These are phyloP conservation scores for Helarctos malayanus DNA, from an alignment of 2,797 vertebrate genomes.

Conservation along the genomic window DNA sequence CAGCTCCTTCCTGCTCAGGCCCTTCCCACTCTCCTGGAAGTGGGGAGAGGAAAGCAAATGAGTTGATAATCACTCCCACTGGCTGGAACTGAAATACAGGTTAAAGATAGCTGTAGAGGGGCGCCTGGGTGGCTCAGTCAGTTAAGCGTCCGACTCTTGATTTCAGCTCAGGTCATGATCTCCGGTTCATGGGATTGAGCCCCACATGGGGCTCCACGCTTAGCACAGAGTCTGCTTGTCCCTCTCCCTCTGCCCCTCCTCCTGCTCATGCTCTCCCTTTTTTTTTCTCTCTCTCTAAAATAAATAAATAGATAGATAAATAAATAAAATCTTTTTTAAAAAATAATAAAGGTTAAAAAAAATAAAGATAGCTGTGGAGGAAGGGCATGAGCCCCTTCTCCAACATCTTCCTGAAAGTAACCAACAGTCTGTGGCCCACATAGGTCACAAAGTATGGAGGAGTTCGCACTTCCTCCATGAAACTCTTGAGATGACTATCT, in stretches of 20 bases:
- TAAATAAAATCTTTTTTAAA: background rate
- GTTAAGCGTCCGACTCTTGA: too few relatives aligned
- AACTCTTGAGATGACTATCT: background rate
- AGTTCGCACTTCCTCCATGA: background rate
- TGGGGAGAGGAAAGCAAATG: background rate
- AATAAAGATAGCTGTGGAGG: background rate
- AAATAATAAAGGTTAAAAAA: background rate
- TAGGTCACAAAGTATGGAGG: fast-evolving
- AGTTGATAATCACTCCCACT: background rate
- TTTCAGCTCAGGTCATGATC: too few relatives aligned
- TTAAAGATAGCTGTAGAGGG: background rate
- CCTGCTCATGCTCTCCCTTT: background rate
- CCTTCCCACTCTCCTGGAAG: background rate
- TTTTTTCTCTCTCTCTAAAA: background rate
- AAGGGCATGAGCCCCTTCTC: background rate
- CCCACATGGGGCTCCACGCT: too few relatives aligned
- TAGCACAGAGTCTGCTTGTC: too few relatives aligned
- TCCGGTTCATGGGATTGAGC: too few relatives aligned
- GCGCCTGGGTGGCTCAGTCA: too few relatives aligned
- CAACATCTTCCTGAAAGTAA: background rate
- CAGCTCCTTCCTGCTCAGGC: background rate
- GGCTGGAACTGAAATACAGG: background rate
- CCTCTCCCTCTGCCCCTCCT: background rate
- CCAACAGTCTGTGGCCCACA: background rate
- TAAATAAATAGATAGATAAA: background rate